Evolutionary conservation across 2,113 vertebrate species (phyloP), one percentile per base, ranked within the genome.

Genomic region (Festucalex cinctus): DNA sequence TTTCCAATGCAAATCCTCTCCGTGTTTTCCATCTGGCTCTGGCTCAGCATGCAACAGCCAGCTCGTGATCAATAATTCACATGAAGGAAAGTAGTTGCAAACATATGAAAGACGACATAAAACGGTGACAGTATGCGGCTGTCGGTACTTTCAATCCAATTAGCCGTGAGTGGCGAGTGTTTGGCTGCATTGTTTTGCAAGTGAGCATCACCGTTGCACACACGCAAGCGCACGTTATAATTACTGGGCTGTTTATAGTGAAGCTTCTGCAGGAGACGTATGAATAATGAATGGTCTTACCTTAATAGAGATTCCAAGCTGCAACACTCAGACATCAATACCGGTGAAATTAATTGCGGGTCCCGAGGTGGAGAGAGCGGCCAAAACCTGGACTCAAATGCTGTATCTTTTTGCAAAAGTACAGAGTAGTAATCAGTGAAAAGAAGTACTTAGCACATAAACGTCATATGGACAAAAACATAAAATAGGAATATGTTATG

Each of bases 1-100:
- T 3, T 13, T 62, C 6, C 13, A 17, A 14, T 22, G 1, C 0
- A 0, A 49, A 53, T 84, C 89, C 81, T 43, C 70, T 79, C 70
- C 85, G 58, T 37, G 13, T 72, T 85, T 90, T 85, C 41, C 43
- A 3, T 44, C 66, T 56, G 36, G 70, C 79, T 71, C 68, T 69
- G 61, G 20, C 83, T 78, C 84, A 83, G 85, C 80, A 71, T 83
- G 86, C 83, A 91, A 86, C 86, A 90, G 84, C 84, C 87, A 84
- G 87, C 71, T 63, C 78, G 86, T 82, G 83, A 88, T 90, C 84
- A 90, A 90, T 90, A 88, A 90, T 90, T 89, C 78, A 89, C 65
- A 76, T 67, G 43, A 68, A 74, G 82, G 78, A 81, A 82, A 80
- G 70, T 81, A 66, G 75, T 79, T 81, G 68, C 70, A 80, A 87